Evolutionary conservation across 2,888 invertebrate genomes (phyloP).

Genomic region (Cerastis leucographa): DNA sequence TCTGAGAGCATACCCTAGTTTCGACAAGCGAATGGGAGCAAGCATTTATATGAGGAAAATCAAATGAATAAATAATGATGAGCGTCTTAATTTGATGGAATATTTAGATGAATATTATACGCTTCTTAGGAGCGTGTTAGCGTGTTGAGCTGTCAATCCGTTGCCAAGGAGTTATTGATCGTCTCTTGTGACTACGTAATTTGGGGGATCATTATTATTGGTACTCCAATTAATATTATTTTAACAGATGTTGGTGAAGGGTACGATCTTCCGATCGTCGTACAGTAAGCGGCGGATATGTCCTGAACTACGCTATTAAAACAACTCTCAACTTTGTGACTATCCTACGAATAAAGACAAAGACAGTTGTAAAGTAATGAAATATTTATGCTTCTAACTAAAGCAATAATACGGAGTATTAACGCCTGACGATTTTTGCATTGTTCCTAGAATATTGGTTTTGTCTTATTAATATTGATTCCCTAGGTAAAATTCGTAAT

Average conservation of each 20-base stretch:
- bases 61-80: constrained; percentile 54
- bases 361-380: no score
- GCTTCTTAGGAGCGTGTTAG: constrained; percentile 26
- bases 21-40: constrained; percentile 1
- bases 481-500: not conserved
- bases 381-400: not conserved
- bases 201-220: constrained; percentile 35
- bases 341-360: no score
- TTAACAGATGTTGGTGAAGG: not conserved
- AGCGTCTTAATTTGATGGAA: constrained; percentile 52
- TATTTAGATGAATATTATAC: constrained; percentile 45
- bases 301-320: no score
- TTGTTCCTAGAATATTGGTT: not conserved
- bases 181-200: constrained; percentile 20
- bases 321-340: no score
- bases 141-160: constrained; percentile 45
- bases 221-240: constrained; percentile 8
- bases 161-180: constrained; percentile 59
- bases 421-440: not conserved
- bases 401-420: not conserved
- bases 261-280: not conserved
- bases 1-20: not conserved
- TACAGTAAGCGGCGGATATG: no score
- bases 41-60: constrained; percentile 44
- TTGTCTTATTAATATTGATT: not conserved